phyloP scores from a whole-genome alignment of 2,888 invertebrate genomes.

The Nesidiocoris tenuis region DNA sequence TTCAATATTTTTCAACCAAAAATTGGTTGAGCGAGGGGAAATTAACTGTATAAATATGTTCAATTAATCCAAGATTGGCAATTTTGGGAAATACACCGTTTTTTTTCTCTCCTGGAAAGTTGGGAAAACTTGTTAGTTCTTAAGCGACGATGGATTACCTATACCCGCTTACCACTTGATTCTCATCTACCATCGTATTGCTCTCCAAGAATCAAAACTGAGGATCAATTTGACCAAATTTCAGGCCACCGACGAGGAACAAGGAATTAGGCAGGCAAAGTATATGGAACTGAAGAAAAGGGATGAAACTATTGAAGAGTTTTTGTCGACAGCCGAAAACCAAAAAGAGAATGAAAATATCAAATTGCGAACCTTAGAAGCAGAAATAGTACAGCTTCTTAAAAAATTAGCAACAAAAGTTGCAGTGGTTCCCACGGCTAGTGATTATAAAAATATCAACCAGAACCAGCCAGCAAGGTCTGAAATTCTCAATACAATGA shows the following conservation, averaged over 20 bases:
- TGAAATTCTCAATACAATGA: conserved; percentile 59
- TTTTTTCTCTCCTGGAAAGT: no score
- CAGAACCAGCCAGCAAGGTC: conserved; percentile 53
- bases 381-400: conserved; percentile 64
- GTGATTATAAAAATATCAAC: conserved; percentile 59
- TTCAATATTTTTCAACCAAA: no score
- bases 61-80: no score
- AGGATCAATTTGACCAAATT: no score
- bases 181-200: background rate
- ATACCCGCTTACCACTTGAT: background rate
- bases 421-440: conserved; percentile 55
- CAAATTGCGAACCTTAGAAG: conserved; percentile 64
- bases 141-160: background rate
- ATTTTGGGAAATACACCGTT: no score
- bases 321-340: conserved; percentile 66
- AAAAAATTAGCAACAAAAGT: conserved; percentile 67
- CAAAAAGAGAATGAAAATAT: conserved; percentile 64
- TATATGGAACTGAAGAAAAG: conserved; percentile 76
- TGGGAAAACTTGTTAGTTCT: no score
- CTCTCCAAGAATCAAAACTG: no score
- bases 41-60: no score
- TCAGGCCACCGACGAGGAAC: conserved; percentile 66
- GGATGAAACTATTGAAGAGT: conserved; percentile 78
- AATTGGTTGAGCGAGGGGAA: no score
- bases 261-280: conserved; percentile 73